These are phyloP conservation scores for Chrysomela aeneicollis DNA, from an alignment of 2,888 invertebrate genomes.

Conservation along the genomic window DNA sequence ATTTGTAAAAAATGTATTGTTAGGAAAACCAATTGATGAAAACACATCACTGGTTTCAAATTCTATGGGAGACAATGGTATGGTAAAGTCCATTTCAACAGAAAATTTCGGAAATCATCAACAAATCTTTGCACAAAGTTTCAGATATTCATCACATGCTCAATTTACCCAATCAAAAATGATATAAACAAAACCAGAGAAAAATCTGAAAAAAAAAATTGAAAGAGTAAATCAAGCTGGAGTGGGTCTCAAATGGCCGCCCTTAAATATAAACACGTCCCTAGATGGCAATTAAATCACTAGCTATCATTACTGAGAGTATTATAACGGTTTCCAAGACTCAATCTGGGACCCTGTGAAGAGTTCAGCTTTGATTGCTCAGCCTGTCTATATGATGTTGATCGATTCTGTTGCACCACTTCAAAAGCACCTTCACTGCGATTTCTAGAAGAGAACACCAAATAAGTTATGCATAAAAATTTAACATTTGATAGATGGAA, in stretches of 20 bases:
- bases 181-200: constrained; percentile 7
- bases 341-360: constrained; percentile 65
- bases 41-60: constrained; percentile 13
- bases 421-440: constrained; percentile 68
- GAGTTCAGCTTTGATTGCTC: constrained; percentile 62
- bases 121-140: constrained; percentile 9
- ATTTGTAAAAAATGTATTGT: constrained; percentile 31
- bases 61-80: constrained; percentile 7
- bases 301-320: constrained; percentile 68
- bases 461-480: too few species aligned
- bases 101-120: constrained; percentile 9
- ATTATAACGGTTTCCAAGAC: constrained; percentile 71
- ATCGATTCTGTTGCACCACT: constrained; percentile 67
- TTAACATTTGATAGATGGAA: too few species aligned
- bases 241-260: constrained; percentile 36
- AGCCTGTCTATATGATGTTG: constrained; percentile 62
- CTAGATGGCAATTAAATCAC: constrained; percentile 51
- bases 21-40: constrained; percentile 21
- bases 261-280: constrained; percentile 46
- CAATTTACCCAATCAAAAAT: constrained; percentile 33
- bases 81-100: constrained; percentile 11
- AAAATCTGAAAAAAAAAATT: not conserved
- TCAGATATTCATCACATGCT: constrained; percentile 16
- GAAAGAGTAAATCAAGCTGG: constrained; percentile 30
- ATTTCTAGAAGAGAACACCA: constrained; percentile 51